Evolutionary conservation across 2,797 vertebrate genomes (phyloP).

Genomic region (Acanthiza pusilla): DNA sequence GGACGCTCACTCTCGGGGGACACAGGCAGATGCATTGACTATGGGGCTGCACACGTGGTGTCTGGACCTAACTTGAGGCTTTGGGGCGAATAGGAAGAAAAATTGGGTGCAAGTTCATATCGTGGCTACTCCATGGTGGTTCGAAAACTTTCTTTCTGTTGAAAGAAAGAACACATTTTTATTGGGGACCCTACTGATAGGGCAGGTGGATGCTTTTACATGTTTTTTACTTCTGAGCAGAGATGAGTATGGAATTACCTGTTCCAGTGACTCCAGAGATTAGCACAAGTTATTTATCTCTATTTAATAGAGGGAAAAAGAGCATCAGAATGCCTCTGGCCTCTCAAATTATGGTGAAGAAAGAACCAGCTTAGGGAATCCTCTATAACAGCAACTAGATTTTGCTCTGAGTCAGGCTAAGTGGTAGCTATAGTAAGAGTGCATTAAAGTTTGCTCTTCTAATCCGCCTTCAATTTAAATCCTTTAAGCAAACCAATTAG

Average conservation of each 20-base stretch:
- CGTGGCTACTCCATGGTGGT: background rate
- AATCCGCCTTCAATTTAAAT: background rate
- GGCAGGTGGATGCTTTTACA: background rate
- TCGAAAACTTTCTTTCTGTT: background rate
- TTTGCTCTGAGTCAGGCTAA: background rate
- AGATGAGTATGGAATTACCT: background rate
- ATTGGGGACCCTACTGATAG: background rate
- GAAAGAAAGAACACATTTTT: background rate
- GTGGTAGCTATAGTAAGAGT: background rate
- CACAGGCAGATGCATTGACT: background rate
- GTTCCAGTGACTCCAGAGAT: background rate
- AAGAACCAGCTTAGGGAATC: background rate
- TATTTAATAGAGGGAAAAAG: background rate
- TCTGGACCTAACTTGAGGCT: background rate
- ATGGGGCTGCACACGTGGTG: background rate
- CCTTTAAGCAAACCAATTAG: background rate
- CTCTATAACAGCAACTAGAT: background rate
- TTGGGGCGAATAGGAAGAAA: background rate
- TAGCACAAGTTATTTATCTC: background rate
- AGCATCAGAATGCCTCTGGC: background rate
- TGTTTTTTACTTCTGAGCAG: background rate
- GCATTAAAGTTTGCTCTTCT: background rate
- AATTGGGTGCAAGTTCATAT: rapidly evolving
- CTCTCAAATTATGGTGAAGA: background rate
- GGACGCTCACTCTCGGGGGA: rapidly evolving